These are phyloP conservation scores for Phorcus lineatus DNA, from an alignment of 2,888 invertebrate genomes.

Conservation along the genomic window DNA sequence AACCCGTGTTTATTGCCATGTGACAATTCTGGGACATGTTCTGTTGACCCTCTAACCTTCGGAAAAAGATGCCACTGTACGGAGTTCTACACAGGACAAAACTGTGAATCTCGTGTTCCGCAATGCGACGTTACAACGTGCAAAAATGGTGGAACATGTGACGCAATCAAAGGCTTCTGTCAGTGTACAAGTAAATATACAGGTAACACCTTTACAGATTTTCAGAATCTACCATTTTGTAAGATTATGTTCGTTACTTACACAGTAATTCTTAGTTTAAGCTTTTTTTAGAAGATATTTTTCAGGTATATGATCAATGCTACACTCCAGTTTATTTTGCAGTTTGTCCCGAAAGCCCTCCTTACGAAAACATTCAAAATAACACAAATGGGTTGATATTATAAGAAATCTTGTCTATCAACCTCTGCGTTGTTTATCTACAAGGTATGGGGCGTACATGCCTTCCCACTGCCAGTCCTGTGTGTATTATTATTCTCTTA, in stretches of 20 bases:
- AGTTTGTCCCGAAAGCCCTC: too few relatives aligned
- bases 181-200: slow-evolving; percentile 46
- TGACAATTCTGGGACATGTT: slow-evolving; percentile 57
- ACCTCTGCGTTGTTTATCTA: not conserved
- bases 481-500: too few relatives aligned
- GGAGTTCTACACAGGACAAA: slow-evolving; percentile 27
- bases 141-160: slow-evolving; percentile 46
- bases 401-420: not conserved
- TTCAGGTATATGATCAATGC: too few relatives aligned
- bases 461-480: too few relatives aligned
- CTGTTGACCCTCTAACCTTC: slow-evolving; percentile 53
- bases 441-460: not conserved
- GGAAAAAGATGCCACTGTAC: slow-evolving; percentile 28
- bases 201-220: slow-evolving; percentile 38
- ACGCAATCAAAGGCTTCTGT: slow-evolving; percentile 46
- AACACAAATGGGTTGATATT: not conserved
- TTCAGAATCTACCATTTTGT: too few relatives aligned
- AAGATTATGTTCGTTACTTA: too few relatives aligned
- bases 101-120: not conserved
- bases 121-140: slow-evolving; percentile 28
- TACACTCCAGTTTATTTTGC: too few relatives aligned
- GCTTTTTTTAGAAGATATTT: too few relatives aligned
- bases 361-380: not conserved
- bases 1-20: slow-evolving; percentile 60
- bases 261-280: too few relatives aligned